These are phyloP conservation scores for Drosophila recens DNA, from an alignment of 2,888 invertebrate genomes.

Conservation along the genomic window DNA sequence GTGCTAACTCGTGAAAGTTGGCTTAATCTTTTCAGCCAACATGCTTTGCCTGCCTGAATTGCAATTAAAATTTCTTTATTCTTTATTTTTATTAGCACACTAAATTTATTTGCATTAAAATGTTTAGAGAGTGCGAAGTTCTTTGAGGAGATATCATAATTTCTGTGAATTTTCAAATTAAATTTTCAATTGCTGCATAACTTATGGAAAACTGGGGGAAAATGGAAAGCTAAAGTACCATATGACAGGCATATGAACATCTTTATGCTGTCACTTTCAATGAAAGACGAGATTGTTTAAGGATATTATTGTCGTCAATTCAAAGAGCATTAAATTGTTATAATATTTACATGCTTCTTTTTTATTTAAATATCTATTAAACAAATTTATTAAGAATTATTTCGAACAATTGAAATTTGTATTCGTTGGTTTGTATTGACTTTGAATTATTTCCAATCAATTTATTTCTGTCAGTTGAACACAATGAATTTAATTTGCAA, in stretches of 20 bases:
- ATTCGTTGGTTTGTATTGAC: background rate
- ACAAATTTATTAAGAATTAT: background rate
- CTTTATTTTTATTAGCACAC: slow-evolving; percentile 6
- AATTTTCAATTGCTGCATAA: background rate
- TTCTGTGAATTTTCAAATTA: background rate
- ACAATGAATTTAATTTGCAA: background rate
- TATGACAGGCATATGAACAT: background rate
- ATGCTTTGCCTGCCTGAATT: slow-evolving; percentile 40
- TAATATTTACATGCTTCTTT: background rate
- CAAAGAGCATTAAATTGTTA: background rate
- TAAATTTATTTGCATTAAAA: slow-evolving; percentile 1
- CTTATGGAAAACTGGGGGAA: background rate
- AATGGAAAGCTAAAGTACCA: background rate
- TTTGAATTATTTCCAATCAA: background rate
- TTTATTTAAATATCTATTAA: background rate
- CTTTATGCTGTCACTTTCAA: background rate
- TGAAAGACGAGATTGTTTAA: background rate
- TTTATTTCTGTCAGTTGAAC: background rate
- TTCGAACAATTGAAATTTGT: background rate
- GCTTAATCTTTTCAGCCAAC: slow-evolving; percentile 52
- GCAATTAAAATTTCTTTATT: slow-evolving; percentile 47
- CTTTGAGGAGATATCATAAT: background rate
- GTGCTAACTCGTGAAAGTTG: slow-evolving; percentile 31
- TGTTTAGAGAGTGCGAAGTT: slow-evolving; percentile 2
- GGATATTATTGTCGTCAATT: background rate